Evolutionary conservation across 2,113 vertebrate genomes (phyloP), one percentile per base, ranked within the genome.

Genomic region (Poeciliopsis prolifica): DNA sequence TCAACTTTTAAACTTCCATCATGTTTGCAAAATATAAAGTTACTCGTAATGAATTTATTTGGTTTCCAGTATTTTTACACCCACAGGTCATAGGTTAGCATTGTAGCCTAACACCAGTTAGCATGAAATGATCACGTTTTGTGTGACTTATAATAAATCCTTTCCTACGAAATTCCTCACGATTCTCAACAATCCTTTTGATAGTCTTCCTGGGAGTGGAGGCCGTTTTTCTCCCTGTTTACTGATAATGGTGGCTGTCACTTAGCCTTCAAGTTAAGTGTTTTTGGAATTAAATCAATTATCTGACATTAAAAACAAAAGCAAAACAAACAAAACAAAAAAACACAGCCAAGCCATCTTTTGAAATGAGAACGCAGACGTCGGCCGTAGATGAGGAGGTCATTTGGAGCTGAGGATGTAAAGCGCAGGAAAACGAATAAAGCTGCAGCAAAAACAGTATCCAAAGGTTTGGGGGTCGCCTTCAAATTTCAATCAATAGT

Each of bases 361-460:
- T 33, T 63, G 15, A 33, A 63, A 33, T 63, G 17, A 63, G 19
- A 22, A 63, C 10, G 3, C 7, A n/a, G 22, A 9, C 3, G 15
- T 63, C 3, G 30, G 30, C 29, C 15, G 4, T 22, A 22, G 40
- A 15, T 28, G 40, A 24, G 5, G 12, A 44, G 37, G 14, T 17
- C 15, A 28, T 48, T 51, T 69, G 19, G 71, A 83, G 68, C 69
- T 64, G 66, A 81, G 1, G 37, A 29, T 29, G 29, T 29, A 29
- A 29, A 29, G 29, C 2, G 29, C 29, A 29, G 29, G 31, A 24
- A 72, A 83, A 86, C 77, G 67, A 85, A 91, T 80, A 83, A 89
- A 86, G 72, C 74, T 74, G 81, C 80, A 62, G 61, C 83, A 94
- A 93, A 94, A 3, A 89, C 82, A 91, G 93, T 93, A 92, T 82